Conservation (phyloP, 2,113 vertebrate genomes). For the Daubentonia madagascariensis region DNA sequence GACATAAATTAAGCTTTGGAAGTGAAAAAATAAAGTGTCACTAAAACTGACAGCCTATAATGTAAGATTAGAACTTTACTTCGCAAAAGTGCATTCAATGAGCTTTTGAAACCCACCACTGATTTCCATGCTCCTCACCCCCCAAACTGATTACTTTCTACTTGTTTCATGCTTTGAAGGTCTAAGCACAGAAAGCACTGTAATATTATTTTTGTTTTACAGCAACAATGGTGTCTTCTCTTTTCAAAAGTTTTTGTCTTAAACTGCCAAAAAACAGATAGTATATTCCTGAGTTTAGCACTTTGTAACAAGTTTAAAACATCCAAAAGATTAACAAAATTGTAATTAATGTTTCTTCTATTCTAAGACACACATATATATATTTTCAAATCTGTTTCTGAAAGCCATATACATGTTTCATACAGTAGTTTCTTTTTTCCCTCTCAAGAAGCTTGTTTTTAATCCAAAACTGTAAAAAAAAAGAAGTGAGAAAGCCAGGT, state of each 20-base stretch:
- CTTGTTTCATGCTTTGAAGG: constrained; percentile 1
- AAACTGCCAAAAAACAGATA: neutral
- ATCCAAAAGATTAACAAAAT: neutral
- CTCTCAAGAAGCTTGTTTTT: constrained; percentile 21
- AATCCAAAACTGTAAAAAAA: neutral
- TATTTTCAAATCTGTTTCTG: constrained; percentile 16
- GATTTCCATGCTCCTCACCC: neutral
- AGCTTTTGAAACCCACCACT: neutral
- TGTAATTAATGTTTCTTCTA: constrained; percentile 10
- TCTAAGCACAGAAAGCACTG: neutral
- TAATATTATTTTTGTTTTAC: neutral
- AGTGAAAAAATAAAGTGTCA: neutral
- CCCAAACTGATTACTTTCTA: neutral
- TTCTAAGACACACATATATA: neutral
- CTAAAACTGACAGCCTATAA: neutral
- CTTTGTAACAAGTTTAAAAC: constrained; percentile 25
- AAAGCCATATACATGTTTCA: constrained; percentile 22
- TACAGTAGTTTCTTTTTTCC: neutral
- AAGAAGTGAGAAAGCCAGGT: neutral
- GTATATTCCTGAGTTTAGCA: neutral
- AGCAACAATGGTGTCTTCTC: neutral
- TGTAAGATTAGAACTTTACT: constrained; percentile 25
- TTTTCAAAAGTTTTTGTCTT: constrained; percentile 1
- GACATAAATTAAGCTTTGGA: neutral
- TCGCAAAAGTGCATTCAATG: neutral